phyloP scores from a whole-genome alignment of 1,140 invertebrate genomes.

The Adelges cooleyi region DNA sequence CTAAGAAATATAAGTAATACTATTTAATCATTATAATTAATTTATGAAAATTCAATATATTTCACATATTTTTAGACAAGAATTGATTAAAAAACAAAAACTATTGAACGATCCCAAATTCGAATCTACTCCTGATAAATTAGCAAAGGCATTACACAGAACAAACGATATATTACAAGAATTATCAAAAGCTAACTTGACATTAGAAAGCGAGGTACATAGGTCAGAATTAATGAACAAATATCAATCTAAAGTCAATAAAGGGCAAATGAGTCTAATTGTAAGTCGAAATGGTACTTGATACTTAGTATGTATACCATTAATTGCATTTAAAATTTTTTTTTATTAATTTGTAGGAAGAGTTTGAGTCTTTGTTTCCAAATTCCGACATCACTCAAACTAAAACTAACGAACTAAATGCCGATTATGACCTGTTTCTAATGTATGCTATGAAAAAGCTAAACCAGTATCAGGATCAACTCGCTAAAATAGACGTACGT shows the following conservation, averaged over 20 bases:
- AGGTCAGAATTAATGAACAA: neutral
- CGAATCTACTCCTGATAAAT: neutral
- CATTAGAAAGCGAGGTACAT: slow-evolving; percentile 3
- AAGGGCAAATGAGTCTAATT: neutral
- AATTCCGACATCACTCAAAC: slow-evolving; percentile 13
- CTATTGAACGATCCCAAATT: neutral
- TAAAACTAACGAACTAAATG: neutral
- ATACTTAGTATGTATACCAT: neutral
- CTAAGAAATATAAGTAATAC: neutral
- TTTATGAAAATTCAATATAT: no score
- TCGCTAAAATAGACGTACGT: slow-evolving; percentile 4
- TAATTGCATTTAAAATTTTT: neutral
- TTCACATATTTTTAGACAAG: slow-evolving; percentile 3
- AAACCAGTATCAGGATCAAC: neutral
- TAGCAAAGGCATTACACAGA: neutral
- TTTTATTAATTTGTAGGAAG: neutral
- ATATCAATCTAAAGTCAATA: neutral
- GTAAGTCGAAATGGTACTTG: neutral
- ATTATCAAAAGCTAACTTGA: neutral
- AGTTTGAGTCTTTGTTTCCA: slow-evolving; percentile 15
- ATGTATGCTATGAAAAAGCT: slow-evolving; percentile 12
- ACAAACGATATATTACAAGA: neutral
- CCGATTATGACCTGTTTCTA: slow-evolving; percentile 14
- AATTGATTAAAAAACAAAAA: slow-evolving; percentile 8
- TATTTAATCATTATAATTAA: neutral